Base-by-base conservation (phyloP, 2,113 vertebrate genomes). In the Malurus alboscapulatus region DNA sequence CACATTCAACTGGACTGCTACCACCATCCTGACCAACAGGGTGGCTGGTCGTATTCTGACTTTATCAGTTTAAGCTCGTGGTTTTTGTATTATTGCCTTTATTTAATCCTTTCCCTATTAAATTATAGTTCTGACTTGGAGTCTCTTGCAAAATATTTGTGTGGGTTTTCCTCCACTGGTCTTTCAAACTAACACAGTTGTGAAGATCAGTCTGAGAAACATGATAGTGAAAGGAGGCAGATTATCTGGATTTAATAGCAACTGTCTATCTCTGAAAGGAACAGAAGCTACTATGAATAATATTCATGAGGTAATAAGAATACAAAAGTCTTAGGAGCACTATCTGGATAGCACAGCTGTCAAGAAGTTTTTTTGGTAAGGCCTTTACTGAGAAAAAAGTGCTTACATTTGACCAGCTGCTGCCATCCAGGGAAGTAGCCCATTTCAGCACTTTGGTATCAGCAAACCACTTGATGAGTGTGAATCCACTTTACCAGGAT, bases 381-480 rank as follows among this genome's bases (percentile, higher is more conserved):
- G 12, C 61, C 19, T 5, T 62, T 34, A 47, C 48, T 62, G 25
- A 79, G 50, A 58, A 79, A 79, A 62, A 71, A 13, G 22, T 55
- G 19, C 16, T 30, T 87, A 42, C 9, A 26, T 20, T 66, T 57
- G n/a, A 19, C 12, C 40, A 10, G 15, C 13, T 74, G 13, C 26
- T 82, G 22, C 30, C 13, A 27, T 59, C 11, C 25, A 45, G 14
- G 13, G 32, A 87, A 67, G 65, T 0, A 38, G 10, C 10, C 26
- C 5, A 4, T 45, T 76, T 48, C 38, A 58, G 51, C 22, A 34
- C 36, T 84, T 87, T 40, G 59, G 29, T 51, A 59, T 47, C 55
- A 73, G 34, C 1, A 2, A 80, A 84, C 55, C 10, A 58, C 4
- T 48, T 61, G 17, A 9, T 27, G 6, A 73, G 6, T 0, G 0